Percentiles rank a stretch among this genome's conserved stretches.
Evolutionary conservation across 2,888 invertebrate species (phyloP).

Genomic region (Himalopsyche kuldschensis): DNA sequence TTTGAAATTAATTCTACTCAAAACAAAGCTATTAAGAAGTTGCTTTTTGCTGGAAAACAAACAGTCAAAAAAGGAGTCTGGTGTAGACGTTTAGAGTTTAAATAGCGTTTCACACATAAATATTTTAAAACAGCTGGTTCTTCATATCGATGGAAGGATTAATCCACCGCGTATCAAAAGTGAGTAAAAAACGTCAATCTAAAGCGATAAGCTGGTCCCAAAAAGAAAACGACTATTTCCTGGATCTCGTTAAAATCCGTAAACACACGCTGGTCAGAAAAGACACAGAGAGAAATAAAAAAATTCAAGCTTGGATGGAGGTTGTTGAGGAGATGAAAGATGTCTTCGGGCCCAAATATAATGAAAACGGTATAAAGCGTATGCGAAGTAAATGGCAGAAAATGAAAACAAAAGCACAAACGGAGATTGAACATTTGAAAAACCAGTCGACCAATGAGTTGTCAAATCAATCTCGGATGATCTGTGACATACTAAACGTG

Average conservation of each 20-base stretch:
- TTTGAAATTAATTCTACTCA: no score
- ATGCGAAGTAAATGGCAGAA: slow-evolving; percentile 59
- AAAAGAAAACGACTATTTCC: slow-evolving; percentile 51
- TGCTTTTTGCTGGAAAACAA: no score
- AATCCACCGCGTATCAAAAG: not conserved
- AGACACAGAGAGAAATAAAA: slow-evolving; percentile 54
- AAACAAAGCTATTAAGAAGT: no score
- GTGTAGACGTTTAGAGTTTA: no score
- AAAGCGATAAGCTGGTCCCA: slow-evolving; percentile 56
- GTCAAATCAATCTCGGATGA: not conserved
- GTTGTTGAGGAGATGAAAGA: slow-evolving; percentile 48
- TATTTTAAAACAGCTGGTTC: no score
- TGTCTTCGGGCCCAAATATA: slow-evolving; percentile 53
- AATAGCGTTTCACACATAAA: no score
- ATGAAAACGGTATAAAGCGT: slow-evolving; percentile 52
- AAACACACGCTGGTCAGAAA: slow-evolving; percentile 52
- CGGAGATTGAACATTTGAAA: slow-evolving; percentile 47
- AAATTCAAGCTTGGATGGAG: slow-evolving; percentile 55
- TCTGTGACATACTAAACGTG: not conserved
- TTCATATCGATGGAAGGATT: no score
- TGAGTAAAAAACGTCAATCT: slow-evolving; percentile 46
- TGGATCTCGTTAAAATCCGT: slow-evolving; percentile 54
- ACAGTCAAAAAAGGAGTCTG: no score
- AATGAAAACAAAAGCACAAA: slow-evolving; percentile 57
- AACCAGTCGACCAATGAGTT: not conserved